Evolutionary conservation across 2,797 vertebrate species (phyloP).

Genomic region (Coendou prehensilis): DNA sequence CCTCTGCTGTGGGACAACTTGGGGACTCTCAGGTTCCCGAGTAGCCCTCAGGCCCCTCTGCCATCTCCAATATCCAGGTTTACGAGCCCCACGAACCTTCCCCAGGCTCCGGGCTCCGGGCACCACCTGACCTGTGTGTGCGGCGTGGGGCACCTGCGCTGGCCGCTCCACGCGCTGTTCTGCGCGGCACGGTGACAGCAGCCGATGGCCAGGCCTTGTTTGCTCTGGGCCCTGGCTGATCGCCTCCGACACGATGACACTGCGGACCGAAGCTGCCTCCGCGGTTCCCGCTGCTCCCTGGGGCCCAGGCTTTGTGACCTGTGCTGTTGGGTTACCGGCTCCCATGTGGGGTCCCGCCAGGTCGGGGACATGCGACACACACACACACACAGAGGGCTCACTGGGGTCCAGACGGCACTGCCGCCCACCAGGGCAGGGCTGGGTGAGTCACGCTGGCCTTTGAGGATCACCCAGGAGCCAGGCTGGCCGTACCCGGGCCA

Average conservation of each 20-base stretch:
- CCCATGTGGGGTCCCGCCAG: accelerated
- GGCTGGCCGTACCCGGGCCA: accelerated
- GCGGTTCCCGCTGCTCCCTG: not conserved
- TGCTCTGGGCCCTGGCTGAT: not conserved
- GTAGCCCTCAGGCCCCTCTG: not conserved
- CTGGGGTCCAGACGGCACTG: accelerated
- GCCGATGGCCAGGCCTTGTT: not conserved
- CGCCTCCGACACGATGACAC: accelerated
- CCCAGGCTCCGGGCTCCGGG: not conserved
- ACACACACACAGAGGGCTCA: not conserved
- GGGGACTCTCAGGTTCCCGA: not conserved
- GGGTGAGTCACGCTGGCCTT: not conserved
- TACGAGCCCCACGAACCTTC: not conserved
- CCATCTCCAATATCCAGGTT: not conserved
- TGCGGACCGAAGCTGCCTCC: not conserved
- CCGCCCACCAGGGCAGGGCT: accelerated
- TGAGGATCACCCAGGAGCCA: not conserved
- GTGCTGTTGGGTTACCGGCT: not conserved
- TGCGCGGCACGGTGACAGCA: not conserved
- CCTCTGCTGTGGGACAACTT: not conserved
- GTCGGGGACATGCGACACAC: not conserved
- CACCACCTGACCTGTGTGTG: not conserved
- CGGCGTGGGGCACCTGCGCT: no score
- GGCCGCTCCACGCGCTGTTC: not conserved
- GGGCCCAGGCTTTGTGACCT: not conserved